A percentile compares a stretch with the other conserved stretches of the same genome.
Conservation (phyloP, 2,888 invertebrate species). For the Azorinus chamasolen region DNA sequence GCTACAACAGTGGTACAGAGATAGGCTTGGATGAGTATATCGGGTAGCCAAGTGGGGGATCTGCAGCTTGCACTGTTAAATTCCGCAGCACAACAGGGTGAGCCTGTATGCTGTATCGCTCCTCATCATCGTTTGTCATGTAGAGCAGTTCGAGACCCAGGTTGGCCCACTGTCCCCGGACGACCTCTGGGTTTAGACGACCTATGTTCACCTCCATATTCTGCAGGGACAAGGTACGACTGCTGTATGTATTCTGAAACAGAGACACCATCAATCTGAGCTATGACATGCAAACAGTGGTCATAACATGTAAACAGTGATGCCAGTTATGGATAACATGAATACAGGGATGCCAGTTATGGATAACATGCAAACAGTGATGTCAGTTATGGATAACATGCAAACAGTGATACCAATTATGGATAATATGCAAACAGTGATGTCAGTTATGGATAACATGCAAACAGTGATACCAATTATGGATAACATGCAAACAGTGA, state of each 20-base stretch:
- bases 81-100: constrained; percentile 86
- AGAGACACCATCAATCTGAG: background rate
- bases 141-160: constrained; percentile 87
- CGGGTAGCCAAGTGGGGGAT: constrained; percentile 87
- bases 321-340: too few species aligned
- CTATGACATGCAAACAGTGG: too few species aligned
- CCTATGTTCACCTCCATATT: constrained; percentile 84
- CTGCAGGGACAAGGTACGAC: constrained; percentile 85
- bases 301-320: too few species aligned
- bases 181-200: constrained; percentile 85
- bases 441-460: too few species aligned
- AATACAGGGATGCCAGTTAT: too few species aligned
- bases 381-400: too few species aligned
- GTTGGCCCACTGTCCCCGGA: constrained; percentile 87
- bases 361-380: too few species aligned
- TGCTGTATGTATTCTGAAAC: constrained; percentile 84
- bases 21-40: constrained; percentile 84
- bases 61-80: constrained; percentile 87
- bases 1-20: constrained; percentile 77
- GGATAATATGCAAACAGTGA: too few species aligned
- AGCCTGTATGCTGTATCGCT: constrained; percentile 87
- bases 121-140: constrained; percentile 88
- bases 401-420: too few species aligned
- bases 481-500: too few species aligned
- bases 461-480: too few species aligned